Evolutionary conservation across 1,140 invertebrate species (phyloP).

Genomic region (Drosophila sp.): DNA sequence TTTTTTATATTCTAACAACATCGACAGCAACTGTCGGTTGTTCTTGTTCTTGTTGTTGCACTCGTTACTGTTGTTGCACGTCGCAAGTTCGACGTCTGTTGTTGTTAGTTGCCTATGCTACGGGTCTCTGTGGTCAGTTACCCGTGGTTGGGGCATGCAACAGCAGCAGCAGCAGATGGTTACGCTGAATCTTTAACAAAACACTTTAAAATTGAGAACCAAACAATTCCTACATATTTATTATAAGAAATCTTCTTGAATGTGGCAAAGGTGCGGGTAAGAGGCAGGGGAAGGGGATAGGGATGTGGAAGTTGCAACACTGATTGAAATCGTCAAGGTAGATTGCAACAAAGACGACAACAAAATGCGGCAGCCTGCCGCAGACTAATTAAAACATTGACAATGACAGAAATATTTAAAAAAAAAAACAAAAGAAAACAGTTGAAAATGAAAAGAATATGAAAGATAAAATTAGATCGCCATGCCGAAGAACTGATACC

Average conservation of each 20-base stretch:
- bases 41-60: constrained; percentile 66
- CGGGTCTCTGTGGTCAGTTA: constrained; percentile 7
- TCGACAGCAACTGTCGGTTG: constrained; percentile 66
- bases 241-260: not conserved
- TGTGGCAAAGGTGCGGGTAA: not conserved
- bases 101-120: constrained; percentile 29
- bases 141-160: not conserved
- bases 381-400: constrained; percentile 80
- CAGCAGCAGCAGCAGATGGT: not conserved
- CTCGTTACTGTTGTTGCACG: constrained; percentile 76
- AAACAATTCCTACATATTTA: constrained; percentile 1
- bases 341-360: constrained; percentile 51
- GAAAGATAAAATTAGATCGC: too few relatives aligned
- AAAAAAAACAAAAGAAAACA: constrained; percentile 33
- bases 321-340: constrained; percentile 63
- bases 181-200: constrained; percentile 5
- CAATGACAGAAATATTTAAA: constrained; percentile 64
- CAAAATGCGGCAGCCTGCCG: constrained; percentile 27
- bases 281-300: not conserved
- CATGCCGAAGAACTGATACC: too few relatives aligned
- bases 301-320: not conserved
- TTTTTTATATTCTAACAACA: constrained; percentile 59
- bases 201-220: not conserved
- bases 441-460: too few relatives aligned
- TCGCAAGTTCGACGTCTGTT: constrained; percentile 52